These are phyloP conservation scores for Nymphalis polychloros DNA, from an alignment of 2,888 invertebrate genomes.

Conservation along the genomic window DNA sequence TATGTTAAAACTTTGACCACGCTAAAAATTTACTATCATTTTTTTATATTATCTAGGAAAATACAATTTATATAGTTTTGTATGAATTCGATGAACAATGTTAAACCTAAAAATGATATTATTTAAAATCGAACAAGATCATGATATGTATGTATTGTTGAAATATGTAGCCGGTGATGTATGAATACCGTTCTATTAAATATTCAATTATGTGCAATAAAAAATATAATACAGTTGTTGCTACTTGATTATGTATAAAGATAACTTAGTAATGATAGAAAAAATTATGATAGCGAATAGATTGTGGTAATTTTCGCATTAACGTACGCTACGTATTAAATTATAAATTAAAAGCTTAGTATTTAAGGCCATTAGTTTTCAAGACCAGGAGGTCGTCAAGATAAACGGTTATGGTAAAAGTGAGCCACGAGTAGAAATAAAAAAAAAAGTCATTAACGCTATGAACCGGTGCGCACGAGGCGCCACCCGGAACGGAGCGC, in stretches of 20 bases:
- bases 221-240: conserved; percentile 8
- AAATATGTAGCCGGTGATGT: conserved; percentile 8
- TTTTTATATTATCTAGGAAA: not conserved
- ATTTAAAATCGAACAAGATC: not conserved
- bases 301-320: conserved; percentile 1
- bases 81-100: not conserved
- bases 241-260: not conserved
- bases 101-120: not conserved
- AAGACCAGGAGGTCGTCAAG: conserved; percentile 24
- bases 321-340: not conserved
- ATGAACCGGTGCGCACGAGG: conserved; percentile 69
- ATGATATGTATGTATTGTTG: not conserved
- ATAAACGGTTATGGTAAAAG: conserved; percentile 47
- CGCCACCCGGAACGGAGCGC: conserved; percentile 79
- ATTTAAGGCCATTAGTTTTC: conserved; percentile 16
- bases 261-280: not conserved
- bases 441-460: conserved; percentile 66
- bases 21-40: not conserved
- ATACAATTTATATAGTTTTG: not conserved
- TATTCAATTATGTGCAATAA: conserved; percentile 9
- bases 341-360: conserved; percentile 3
- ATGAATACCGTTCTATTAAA: conserved; percentile 9
- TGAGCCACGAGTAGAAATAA: conserved; percentile 52
- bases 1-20: not conserved
- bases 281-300: not conserved